A percentile compares a stretch with the other conserved stretches of the same genome.
Conservation (phyloP, 92 coral and sea anemone species). For the Heliopora coerulea region DNA sequence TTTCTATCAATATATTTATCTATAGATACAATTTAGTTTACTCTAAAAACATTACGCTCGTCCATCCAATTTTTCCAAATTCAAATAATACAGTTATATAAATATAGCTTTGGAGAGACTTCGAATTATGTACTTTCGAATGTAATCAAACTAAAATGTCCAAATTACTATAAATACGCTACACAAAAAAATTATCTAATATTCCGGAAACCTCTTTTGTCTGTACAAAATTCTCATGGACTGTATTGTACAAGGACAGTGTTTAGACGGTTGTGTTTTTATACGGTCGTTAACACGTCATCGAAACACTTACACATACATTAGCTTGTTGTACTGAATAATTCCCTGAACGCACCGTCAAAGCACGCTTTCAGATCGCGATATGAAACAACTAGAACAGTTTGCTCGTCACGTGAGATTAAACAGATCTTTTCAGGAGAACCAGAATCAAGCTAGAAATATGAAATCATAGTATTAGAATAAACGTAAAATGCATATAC, state of each 20-base stretch:
- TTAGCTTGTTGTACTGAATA: constrained; percentile 36
- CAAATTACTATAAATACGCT: constrained; percentile 38
- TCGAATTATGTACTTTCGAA: constrained; percentile 9
- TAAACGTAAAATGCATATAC: no score
- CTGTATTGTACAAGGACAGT: constrained; percentile 10
- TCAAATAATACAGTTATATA: constrained; percentile 36
- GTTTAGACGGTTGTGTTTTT: background rate
- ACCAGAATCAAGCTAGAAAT: constrained; percentile 87
- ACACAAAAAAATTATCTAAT: constrained; percentile 27
- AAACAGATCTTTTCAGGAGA: constrained; percentile 88
- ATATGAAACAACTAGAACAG: constrained; percentile 87
- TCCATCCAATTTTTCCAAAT: constrained; percentile 7
- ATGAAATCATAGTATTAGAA: background rate
- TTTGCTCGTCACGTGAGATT: constrained; percentile 92
- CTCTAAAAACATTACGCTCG: constrained; percentile 40
- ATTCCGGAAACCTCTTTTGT: constrained; percentile 3
- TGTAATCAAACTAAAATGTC: constrained; percentile 28
- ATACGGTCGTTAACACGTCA: background rate
- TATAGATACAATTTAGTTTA: constrained; percentile 30
- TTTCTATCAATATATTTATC: constrained; percentile 32
- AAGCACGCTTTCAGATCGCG: constrained; percentile 88
- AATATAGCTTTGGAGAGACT: constrained; percentile 7
- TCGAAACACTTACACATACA: background rate
- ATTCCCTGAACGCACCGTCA: constrained; percentile 87
- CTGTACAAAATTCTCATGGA: constrained; percentile 28